A percentile compares a stretch with the other conserved stretches of the same genome.
These are phyloP conservation scores for Tarsius wallacei DNA, from an alignment of 2,797 vertebrate species.

Conservation along the genomic window DNA sequence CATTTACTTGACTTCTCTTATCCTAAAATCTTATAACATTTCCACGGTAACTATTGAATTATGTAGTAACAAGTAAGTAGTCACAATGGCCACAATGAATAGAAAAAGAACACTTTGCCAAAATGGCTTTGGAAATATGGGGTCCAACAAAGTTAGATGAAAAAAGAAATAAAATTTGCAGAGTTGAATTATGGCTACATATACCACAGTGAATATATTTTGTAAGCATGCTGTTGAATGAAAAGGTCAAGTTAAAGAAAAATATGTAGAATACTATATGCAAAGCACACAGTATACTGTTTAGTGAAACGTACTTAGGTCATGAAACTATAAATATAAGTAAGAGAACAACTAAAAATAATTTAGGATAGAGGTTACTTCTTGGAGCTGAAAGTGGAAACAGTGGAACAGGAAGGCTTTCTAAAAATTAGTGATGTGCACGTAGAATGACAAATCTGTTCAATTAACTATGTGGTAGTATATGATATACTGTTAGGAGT, in stretches of 20 bases:
- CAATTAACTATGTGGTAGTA: background rate
- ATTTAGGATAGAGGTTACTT: background rate
- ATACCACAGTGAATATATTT: background rate
- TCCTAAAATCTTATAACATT: slow-evolving; percentile 68
- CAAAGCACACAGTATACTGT: background rate
- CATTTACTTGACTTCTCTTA: slow-evolving; percentile 87
- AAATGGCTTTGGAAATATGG: slow-evolving; percentile 64
- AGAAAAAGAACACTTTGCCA: slow-evolving; percentile 64
- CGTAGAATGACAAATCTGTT: background rate
- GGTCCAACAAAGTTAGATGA: slow-evolving; percentile 49
- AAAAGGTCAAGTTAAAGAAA: background rate
- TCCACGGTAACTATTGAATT: slow-evolving; percentile 75
- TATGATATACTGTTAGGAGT: background rate
- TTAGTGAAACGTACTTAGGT: background rate
- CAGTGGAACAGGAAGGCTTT: background rate
- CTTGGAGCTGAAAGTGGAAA: background rate
- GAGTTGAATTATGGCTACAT: background rate
- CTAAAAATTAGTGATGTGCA: background rate
- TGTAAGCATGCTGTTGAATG: background rate
- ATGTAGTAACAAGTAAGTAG: slow-evolving; percentile 35
- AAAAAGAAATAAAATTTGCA: slow-evolving; percentile 50
- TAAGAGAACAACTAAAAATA: background rate
- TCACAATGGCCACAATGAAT: slow-evolving; percentile 53
- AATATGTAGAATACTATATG: background rate
- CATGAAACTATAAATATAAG: background rate